phyloP scores from a whole-genome alignment of 2,888 invertebrate genomes.

The Andrena flavipes region DNA sequence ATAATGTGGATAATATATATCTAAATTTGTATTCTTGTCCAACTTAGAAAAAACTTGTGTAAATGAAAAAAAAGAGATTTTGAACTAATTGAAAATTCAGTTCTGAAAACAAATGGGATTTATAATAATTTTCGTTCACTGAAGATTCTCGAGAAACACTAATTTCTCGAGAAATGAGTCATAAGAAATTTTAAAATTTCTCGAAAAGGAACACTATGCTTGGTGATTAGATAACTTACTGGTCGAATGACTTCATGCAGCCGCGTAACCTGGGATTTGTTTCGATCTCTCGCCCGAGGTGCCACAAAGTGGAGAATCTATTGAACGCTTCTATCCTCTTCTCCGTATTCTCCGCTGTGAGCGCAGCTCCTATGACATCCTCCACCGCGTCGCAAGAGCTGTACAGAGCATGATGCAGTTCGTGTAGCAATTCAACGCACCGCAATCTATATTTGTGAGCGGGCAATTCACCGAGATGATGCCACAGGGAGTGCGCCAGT shows the following conservation, averaged over 20 bases:
- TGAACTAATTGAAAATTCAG: too few relatives aligned
- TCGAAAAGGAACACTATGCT: neutral
- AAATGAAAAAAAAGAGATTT: too few relatives aligned
- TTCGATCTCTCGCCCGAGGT: slow-evolving; percentile 90
- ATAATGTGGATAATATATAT: too few relatives aligned
- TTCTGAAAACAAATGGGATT: too few relatives aligned
- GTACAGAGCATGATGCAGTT: slow-evolving; percentile 88
- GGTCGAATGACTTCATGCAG: slow-evolving; percentile 87
- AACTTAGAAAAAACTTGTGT: too few relatives aligned
- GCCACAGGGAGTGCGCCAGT: slow-evolving; percentile 90
- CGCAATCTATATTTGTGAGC: slow-evolving; percentile 87
- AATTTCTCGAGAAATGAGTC: too few relatives aligned
- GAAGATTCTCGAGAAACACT: too few relatives aligned
- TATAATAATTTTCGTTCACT: too few relatives aligned
- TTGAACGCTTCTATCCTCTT: slow-evolving; percentile 87
- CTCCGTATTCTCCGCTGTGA: slow-evolving; percentile 84
- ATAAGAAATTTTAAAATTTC: too few relatives aligned
- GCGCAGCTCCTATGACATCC: slow-evolving; percentile 87
- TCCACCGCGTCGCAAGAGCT: slow-evolving; percentile 88
- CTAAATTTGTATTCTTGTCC: too few relatives aligned
- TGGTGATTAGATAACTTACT: slow-evolving; percentile 81
- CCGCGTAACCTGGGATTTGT: slow-evolving; percentile 85
- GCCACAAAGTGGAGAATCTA: slow-evolving; percentile 90
- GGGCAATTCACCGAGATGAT: slow-evolving; percentile 87
- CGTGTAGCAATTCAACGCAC: slow-evolving; percentile 90